Base-by-base conservation (phyloP, 2,888 invertebrate genomes). In the Tenthredo scrophulariae region DNA sequence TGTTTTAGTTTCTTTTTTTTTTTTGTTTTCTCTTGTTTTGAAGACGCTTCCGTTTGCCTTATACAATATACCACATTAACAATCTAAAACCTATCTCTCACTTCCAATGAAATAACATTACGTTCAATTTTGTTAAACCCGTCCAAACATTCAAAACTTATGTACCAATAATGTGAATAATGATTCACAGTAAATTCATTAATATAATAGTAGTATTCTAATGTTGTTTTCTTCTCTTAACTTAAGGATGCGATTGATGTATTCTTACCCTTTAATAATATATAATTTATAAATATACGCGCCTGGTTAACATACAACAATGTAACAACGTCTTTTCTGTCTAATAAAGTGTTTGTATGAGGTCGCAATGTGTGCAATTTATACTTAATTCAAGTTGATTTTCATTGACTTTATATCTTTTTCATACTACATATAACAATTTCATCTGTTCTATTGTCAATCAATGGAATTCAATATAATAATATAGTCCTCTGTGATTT, bases 1-100 rank as follows among this genome's bases (percentile, higher is more conserved):
- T 46, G 29, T 13, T 40, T 46, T 67, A 22, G 80, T 46, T 54
- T 62, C 72, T 86, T 86, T 77, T 86, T 86, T 77, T 86, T 74
- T 87, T 89, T 87, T 86, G 84, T 85, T 87, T 82, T 75, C 67
- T 86, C n/a, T 86, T 86, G 88, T 86, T 88, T 88, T 88, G 88
- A 85, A 88, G 88, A 88, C 85, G 86, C 89, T 90, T 88, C 88
- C 85, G 86, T 89, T 90, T 91, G 91, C 89, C 90, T 89, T 91
- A 92, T 91, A 92, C 92, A 91, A 91, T 91, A 90, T 90, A 91
- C 90, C 90, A 88, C 89, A 89, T 90, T 88, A 91, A 92, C 90
- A 92, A 87, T 89, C 91, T 92, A 92, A 91, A 88, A 62, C 89
- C 89, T 90, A 90, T 87, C 89, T 91, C 90, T 91, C 90, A 90